Evolutionary conservation across 2,113 vertebrate genomes (phyloP), one percentile per base, ranked within the genome.

Genomic region (Callionymus lyra): DNA sequence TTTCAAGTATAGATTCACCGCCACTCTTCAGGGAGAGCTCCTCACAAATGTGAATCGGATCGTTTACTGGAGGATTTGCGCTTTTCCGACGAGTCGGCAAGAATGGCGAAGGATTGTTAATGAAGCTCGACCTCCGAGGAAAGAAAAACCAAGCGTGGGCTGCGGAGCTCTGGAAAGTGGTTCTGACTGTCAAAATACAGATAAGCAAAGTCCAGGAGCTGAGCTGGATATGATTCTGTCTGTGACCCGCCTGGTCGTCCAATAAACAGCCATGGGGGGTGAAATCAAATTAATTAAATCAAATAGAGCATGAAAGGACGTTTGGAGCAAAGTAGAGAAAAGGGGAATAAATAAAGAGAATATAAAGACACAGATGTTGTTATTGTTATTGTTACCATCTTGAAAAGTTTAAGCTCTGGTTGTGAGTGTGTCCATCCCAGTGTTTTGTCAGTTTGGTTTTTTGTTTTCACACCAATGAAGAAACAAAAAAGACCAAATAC

Each of bases 251-350:
- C 33, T n/a, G 54, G 61, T 45, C 61, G 56, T 39, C 50, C 40
- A 64, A 63, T 51, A 44, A 15, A 45, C 47, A 41, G 68, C 70
- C 56, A 63, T 50, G 48, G 57, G 56, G 64, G 52, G 54, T 57
- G 63, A 10, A 18, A 70, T 63, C 50, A 76, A 27, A 50, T 65
- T 79, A 62, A 77, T 77, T 64, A 68, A 79, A 76, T 72, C 70
- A 76, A 76, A 77, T 72, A 72, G 61, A 76, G 68, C 72, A 70
- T 77, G 72, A 79, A 73, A 69, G 64, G 49, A 53, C 56, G 16
- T 27, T 27, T 8, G 21, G 21, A 27, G 21, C 21, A 8, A 27
- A 27, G 4, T 8, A 27, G 8, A 27, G 21, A 8, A 27, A 27
- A 27, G 21, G 21, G 8, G 8, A 27, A 27, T 5, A 27, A 4